Evolutionary conservation across 2,113 vertebrate species (phyloP), one percentile per base, ranked within the genome.

Genomic region (Delphinapterus leucas): DNA sequence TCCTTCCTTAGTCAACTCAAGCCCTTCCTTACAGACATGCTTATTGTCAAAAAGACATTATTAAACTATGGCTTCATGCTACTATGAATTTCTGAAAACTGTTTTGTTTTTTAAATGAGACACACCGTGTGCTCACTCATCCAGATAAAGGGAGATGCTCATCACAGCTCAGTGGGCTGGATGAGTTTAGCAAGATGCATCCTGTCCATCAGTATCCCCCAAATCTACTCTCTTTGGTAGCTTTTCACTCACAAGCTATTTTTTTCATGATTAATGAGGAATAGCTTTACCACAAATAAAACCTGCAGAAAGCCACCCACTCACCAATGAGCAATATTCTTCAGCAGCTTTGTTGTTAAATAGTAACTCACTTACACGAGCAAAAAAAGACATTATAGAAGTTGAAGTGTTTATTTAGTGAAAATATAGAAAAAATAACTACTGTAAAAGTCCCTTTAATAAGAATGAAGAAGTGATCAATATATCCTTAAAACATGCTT

Each of bases 41-140:
- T 49, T 80, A 74, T 67, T 53, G 47, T 95, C 61, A 47, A 90
- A 88, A 88, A 36, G 71, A 61, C 5, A 38, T 87, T 58, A 88
- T 93, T 67, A 71, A 55, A 44, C 21, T 21, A 41, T 31, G 33
- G 28, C 49, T 96, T 86, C 63, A 70, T 28, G n/a, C 38, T 86
- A 58, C 71, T 76, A 13, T 93, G 80, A 53, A 84, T 90, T 95
- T 92, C 86, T 93, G 79, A 97, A 44, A 80, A 68, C 38, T 31
- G 5, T 41, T 95, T 92, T 91, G 82, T 47, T 73, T 97, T 97
- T 92, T 70, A 93, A 97, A 97, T 95, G 68, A 95, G 70, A 70
- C 26, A 55, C 11, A 41, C 26, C 53, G 38, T 63, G 26, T 61
- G 58, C 74, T 93, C 71, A 53, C 53, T 97, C 68, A 97, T 68